A percentile compares a stretch with the other conserved stretches of the same genome.
Evolutionary conservation across 2,888 invertebrate genomes (phyloP).

Genomic region (Ophioninae sp.): DNA sequence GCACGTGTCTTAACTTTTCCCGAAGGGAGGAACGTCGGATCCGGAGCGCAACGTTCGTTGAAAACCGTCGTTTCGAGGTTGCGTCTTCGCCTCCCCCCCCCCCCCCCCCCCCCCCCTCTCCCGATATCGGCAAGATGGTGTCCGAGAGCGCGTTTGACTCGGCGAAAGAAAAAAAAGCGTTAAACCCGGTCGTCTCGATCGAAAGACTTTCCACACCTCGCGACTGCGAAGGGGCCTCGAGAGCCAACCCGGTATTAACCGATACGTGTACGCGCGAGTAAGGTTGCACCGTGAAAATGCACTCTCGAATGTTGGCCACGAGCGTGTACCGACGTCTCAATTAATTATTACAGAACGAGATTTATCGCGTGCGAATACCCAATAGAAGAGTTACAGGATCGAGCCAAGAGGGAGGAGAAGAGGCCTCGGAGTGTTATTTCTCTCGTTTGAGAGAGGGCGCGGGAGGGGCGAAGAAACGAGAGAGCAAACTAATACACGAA

Average conservation of each 20-base stretch:
- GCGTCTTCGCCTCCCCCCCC: too few relatives aligned
- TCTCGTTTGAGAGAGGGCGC: constrained; percentile 19
- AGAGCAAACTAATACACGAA: constrained; percentile 49
- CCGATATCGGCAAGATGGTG: too few relatives aligned
- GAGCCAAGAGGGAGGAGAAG: background rate
- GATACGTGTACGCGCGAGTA: background rate
- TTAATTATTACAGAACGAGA: constrained; percentile 67
- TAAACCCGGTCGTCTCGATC: background rate
- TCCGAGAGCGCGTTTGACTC: background rate
- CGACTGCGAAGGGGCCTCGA: background rate
- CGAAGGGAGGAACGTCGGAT: too few relatives aligned
- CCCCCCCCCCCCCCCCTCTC: too few relatives aligned
- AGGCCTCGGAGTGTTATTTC: constrained; percentile 5
- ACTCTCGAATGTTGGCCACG: constrained; percentile 21
- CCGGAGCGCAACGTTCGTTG: too few relatives aligned
- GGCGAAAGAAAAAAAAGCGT: background rate
- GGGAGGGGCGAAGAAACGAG: background rate
- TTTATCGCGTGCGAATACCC: constrained; percentile 65
- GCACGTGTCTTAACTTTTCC: background rate
- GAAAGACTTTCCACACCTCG: background rate
- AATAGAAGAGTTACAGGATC: constrained; percentile 38
- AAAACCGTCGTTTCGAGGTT: too few relatives aligned
- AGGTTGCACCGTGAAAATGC: constrained; percentile 6
- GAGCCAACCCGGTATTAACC: background rate
- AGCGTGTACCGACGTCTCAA: constrained; percentile 63